phyloP scores from a whole-genome alignment of 1,140 invertebrate species.

The Pristionchus pacificus region DNA sequence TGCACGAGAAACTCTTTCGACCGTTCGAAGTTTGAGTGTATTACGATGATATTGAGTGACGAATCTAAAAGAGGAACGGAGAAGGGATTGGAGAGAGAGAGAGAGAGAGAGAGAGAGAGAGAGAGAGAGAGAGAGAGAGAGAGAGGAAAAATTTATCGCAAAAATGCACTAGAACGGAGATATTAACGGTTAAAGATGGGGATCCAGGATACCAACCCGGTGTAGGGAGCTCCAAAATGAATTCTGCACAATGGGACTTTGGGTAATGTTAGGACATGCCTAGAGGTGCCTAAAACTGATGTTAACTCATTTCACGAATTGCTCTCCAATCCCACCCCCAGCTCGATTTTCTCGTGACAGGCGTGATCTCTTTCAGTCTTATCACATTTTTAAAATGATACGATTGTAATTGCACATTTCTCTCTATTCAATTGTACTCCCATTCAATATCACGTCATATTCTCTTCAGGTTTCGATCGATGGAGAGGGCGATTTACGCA shows the following conservation, averaged over 20 bases:
- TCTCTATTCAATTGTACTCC: neutral
- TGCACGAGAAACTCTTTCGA: slow-evolving; percentile 54
- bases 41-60: slow-evolving; percentile 55
- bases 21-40: slow-evolving; percentile 47
- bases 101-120: neutral
- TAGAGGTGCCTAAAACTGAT: no score
- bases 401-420: no score
- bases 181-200: no score
- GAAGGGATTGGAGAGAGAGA: neutral
- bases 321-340: no score
- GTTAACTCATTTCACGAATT: no score
- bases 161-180: no score
- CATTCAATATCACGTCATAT: neutral
- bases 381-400: no score
- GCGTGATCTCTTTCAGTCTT: neutral
- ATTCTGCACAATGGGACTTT: no score
- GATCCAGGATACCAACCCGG: no score
- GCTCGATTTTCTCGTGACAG: no score
- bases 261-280: no score
- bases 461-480: slow-evolving; percentile 35
- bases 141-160: slow-evolving; percentile 6
- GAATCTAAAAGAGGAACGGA: slow-evolving; percentile 39
- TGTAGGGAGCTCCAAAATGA: no score
- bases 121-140: slow-evolving; percentile 4
- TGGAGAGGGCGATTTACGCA: slow-evolving; percentile 52